Evolutionary conservation across 2,888 invertebrate species (phyloP), one percentile per base, ranked within the genome.

Genomic region (Tenodera sinensis): DNA sequence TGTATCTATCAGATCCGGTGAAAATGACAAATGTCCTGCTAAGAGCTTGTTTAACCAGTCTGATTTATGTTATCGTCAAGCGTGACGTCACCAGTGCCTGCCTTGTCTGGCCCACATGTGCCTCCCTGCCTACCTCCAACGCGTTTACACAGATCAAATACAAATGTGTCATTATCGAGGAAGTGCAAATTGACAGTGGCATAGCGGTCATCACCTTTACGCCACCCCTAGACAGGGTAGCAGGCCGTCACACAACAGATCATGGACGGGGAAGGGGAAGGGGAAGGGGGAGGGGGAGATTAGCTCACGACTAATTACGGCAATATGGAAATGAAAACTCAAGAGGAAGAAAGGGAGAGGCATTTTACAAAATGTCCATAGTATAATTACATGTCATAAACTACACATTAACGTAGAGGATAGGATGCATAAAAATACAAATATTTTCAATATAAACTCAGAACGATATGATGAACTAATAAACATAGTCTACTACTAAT

Each of bases 31-130:
- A 85, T 54, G 54, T 85, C 54, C 54, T 28, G 54, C 54, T 85
- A 85, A 85, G 27, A 30, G 54, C 54, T 71, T 85, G 85, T 54
- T 85, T 85, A 85, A 85, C 54, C 54, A 85, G n/a, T 85, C 85
- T 85, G 54, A 85, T 85, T 85, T 85, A 85, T 54, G 54, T n/a
- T 85, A 85, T 28, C n/a, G 42, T 54, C 54, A 54, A 28, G 28
- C 28, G 85, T 85, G 54, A 85, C 54, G 85, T 85, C 85, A 85
- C 15, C 54, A 85, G 47, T 54, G 42, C 34, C 34, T 71, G 25
- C 25, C 54, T 71, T 71, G 54, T 71, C 54, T 25, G 54, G 54
- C 54, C 20, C 54, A 71, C 54, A 71, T 71, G 54, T 71, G 54
- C 54, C 54, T 42, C 54, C 54, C 54, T 71, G 54, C 54, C 54